phyloP scores from a whole-genome alignment of 2,797 vertebrate species.

The Pantherophis alleghaniensis region DNA sequence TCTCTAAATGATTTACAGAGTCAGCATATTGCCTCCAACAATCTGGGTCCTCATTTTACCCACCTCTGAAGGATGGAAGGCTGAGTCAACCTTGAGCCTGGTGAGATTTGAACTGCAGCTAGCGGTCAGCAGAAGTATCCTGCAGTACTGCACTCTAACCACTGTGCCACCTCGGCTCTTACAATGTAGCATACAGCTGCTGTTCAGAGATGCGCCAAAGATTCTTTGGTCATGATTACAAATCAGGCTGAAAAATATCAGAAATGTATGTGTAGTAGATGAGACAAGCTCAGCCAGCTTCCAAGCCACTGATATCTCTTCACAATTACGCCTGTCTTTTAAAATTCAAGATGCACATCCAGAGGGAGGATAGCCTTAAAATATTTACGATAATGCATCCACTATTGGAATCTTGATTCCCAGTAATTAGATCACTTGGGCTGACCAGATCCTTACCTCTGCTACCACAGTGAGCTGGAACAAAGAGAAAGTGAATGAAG shows the following conservation, averaged over 20 bases:
- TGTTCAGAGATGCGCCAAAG: conserved; percentile 26
- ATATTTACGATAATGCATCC: conserved; percentile 27
- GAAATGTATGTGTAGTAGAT: conserved; percentile 19
- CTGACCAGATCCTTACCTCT: background rate
- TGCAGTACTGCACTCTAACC: too few species aligned
- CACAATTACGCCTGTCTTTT: conserved; percentile 33
- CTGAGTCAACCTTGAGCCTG: too few species aligned
- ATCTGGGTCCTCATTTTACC: too few species aligned
- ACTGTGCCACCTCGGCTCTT: too few species aligned
- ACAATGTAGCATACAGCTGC: background rate
- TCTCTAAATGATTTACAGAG: too few species aligned
- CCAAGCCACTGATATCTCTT: conserved; percentile 27
- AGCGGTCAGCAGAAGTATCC: too few species aligned
- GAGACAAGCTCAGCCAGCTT: conserved; percentile 46
- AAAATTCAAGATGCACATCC: conserved; percentile 36
- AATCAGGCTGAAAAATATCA: conserved; percentile 62
- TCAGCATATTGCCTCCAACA: too few species aligned
- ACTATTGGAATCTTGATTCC: conserved; percentile 14
- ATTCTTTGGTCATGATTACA: conserved; percentile 58
- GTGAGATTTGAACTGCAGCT: too few species aligned
- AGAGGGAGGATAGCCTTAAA: conserved; percentile 36
- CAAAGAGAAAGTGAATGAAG: background rate
- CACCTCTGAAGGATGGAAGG: too few species aligned
- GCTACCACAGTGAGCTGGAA: background rate
- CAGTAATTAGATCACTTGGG: background rate